These are phyloP conservation scores for Nematolebias whitei DNA, from an alignment of 2,113 vertebrate genomes.

Conservation along the genomic window DNA sequence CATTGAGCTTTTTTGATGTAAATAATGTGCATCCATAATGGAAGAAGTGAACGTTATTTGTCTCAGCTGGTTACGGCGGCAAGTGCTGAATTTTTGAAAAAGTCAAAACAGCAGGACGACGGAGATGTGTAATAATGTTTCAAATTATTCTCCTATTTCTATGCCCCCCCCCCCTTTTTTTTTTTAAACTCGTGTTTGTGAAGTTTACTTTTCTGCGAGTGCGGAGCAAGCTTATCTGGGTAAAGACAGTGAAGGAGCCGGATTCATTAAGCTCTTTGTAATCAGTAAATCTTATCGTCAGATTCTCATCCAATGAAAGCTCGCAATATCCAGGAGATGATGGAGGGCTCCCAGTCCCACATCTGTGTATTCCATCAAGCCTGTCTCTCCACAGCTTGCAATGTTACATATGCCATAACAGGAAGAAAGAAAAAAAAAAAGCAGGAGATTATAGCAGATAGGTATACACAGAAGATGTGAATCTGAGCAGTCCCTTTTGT, in stretches of 20 bases:
- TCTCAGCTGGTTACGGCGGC: conserved; percentile 62
- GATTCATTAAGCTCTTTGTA: conserved; percentile 74
- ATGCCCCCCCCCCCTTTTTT: not conserved
- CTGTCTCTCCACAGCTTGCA: conserved; percentile 39
- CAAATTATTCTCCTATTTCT: conserved; percentile 34
- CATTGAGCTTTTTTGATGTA: conserved; percentile 77
- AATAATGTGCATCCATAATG: conserved; percentile 73
- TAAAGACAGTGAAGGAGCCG: conserved; percentile 63
- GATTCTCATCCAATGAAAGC: conserved; percentile 73
- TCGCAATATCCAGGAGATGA: conserved; percentile 73
- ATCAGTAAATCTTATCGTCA: conserved; percentile 73
- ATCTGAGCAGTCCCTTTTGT: conserved; percentile 38
- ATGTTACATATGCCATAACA: conserved; percentile 63
- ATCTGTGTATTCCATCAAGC: conserved; percentile 64
- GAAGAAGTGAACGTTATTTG: conserved; percentile 59
- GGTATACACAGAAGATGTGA: conserved; percentile 37
- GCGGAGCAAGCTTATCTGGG: conserved; percentile 64
- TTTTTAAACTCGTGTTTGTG: conserved; percentile 63
- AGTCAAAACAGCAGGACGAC: conserved; percentile 35
- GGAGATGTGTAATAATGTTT: conserved; percentile 49
- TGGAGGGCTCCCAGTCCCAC: conserved; percentile 54
- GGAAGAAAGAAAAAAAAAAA: conserved; percentile 43
- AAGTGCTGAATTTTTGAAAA: conserved; percentile 41
- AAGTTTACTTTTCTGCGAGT: conserved; percentile 63
- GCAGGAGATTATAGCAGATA: conserved; percentile 44